A percentile compares a stretch with the other conserved stretches of the same genome.
Conservation (phyloP, 2,797 vertebrate species). For the Champsocephalus esox region DNA sequence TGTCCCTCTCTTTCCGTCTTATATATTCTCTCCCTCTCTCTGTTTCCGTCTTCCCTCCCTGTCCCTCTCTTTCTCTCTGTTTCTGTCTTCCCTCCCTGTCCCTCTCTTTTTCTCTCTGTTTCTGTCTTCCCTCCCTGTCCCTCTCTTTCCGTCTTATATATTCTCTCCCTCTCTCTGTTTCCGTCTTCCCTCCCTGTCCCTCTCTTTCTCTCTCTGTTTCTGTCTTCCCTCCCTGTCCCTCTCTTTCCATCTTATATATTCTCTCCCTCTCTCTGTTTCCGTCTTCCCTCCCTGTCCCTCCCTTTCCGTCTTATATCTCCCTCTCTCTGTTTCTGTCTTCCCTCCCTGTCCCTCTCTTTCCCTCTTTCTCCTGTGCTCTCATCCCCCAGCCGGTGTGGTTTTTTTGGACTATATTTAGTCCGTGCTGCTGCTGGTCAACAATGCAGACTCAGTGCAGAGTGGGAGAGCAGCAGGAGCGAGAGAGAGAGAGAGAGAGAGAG, state of each 20-base stretch:
- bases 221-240: constrained; percentile 24
- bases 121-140: constrained; percentile 23
- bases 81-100: constrained; percentile 21
- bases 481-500: constrained; percentile 10
- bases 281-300: constrained; percentile 24
- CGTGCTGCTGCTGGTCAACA: constrained; percentile 82
- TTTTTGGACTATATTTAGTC: constrained; percentile 93
- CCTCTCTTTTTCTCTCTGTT: not conserved
- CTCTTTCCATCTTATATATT: not conserved
- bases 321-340: not conserved
- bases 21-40: too few relatives aligned
- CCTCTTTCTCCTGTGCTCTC: constrained; percentile 60
- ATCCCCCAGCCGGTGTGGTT: constrained; percentile 66
- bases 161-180: not conserved
- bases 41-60: constrained; percentile 1
- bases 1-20: constrained; percentile 10
- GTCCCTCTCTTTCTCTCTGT: constrained; percentile 22
- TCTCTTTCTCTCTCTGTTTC: not conserved
- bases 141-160: not conserved
- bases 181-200: constrained; percentile 17
- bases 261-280: too few relatives aligned
- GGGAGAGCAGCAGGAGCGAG: too few relatives aligned
- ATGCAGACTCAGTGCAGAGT: constrained; percentile 70
- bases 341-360: constrained; percentile 18
- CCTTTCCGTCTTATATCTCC: not conserved